Conservation (phyloP, 2,113 vertebrate species). For the Bombycilla garrulus region DNA sequence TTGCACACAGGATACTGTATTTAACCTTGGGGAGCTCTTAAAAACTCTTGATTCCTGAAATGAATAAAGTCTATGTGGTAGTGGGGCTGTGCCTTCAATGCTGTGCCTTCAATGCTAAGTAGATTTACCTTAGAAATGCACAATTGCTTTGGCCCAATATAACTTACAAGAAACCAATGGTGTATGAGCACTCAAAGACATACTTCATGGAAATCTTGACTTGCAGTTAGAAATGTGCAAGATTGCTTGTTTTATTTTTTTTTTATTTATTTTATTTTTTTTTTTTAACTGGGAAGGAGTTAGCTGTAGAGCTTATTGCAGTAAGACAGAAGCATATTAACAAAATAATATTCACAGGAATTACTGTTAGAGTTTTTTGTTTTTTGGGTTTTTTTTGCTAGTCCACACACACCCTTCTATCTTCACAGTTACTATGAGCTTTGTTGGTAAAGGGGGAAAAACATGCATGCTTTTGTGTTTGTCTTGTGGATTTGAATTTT, state of each 20-base stretch:
- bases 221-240: not conserved
- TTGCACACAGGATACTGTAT: constrained; percentile 46
- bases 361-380: not conserved
- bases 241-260: not conserved
- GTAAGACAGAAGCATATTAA: not conserved
- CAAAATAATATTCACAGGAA: not conserved
- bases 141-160: not conserved
- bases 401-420: not conserved
- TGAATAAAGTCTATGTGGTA: not conserved
- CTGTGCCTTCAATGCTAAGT: not conserved
- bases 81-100: not conserved
- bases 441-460: not conserved
- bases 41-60: constrained; percentile 50
- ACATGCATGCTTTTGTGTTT: not conserved
- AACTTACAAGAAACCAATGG: not conserved
- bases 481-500: not conserved
- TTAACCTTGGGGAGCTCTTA: constrained; percentile 55
- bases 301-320: not conserved
- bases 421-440: not conserved
- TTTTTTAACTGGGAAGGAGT: not conserved
- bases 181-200: not conserved
- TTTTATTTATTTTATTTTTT: too few species aligned
- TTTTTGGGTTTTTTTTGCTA: not conserved
- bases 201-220: not conserved
- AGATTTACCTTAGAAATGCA: constrained; percentile 18